These are phyloP conservation scores for Syndactyla subalaris DNA, from an alignment of 2,797 vertebrate species.

Conservation along the genomic window DNA sequence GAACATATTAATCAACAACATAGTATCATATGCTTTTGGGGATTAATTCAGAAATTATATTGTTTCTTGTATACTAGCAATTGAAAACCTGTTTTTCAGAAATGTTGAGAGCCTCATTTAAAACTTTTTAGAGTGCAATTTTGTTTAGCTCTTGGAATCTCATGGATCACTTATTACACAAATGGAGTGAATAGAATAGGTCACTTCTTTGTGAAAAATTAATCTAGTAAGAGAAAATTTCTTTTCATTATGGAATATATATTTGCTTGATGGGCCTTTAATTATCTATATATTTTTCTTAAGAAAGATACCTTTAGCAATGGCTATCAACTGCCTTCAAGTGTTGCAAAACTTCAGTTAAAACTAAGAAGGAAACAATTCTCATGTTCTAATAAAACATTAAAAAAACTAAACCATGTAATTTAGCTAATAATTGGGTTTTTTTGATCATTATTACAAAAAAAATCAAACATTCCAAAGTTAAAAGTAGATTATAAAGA, in stretches of 20 bases:
- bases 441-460: neutral
- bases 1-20: constrained; percentile 3
- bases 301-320: neutral
- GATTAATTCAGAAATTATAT: constrained; percentile 1
- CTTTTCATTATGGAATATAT: neutral
- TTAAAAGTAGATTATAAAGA: neutral
- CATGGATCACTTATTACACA: neutral
- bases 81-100: neutral
- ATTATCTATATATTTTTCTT: neutral
- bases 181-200: neutral
- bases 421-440: neutral
- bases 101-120: neutral
- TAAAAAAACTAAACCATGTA: neutral
- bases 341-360: neutral
- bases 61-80: neutral
- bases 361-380: neutral
- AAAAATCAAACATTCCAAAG: neutral
- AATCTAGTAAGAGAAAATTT: neutral
- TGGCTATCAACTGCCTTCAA: neutral
- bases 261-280: neutral
- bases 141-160: neutral
- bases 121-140: neutral
- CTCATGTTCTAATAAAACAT: neutral
- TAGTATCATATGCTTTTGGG: neutral
- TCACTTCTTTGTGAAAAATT: neutral